Evolutionary conservation across 2,113 vertebrate species (phyloP).

Genomic region (Semnornis frantzii): DNA sequence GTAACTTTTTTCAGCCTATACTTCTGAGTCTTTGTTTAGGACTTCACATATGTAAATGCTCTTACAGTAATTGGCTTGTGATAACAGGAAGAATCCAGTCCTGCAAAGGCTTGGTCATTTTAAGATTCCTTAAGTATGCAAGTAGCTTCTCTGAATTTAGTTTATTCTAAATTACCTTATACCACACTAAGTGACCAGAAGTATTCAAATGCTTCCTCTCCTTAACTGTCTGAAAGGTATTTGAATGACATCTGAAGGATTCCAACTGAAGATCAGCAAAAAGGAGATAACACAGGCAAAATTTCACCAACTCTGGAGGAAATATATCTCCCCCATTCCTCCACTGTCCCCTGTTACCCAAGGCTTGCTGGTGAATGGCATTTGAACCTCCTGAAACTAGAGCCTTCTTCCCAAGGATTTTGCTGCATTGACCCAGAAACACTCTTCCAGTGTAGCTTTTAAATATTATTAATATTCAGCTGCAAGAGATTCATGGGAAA

Average conservation of each 20-base stretch:
- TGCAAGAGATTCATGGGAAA: neutral
- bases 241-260: neutral
- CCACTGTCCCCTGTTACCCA: neutral
- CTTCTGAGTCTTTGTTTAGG: neutral
- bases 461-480: neutral
- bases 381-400: neutral
- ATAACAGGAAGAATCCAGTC: neutral
- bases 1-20: neutral
- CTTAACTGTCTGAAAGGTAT: neutral
- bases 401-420: neutral
- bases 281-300: neutral
- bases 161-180: neutral
- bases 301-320: neutral
- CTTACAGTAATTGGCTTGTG: neutral
- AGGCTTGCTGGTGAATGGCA: neutral
- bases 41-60: neutral
- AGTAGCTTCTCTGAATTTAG: neutral
- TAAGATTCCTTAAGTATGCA: neutral
- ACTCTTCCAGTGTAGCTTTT: neutral
- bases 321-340: neutral
- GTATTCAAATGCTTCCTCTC: neutral
- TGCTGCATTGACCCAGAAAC: neutral
- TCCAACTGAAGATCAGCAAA: neutral
- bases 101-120: neutral
- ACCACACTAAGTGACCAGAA: neutral